Base-by-base conservation (phyloP, 2,113 vertebrate genomes). In the Ibidorhyncha struthersii region DNA sequence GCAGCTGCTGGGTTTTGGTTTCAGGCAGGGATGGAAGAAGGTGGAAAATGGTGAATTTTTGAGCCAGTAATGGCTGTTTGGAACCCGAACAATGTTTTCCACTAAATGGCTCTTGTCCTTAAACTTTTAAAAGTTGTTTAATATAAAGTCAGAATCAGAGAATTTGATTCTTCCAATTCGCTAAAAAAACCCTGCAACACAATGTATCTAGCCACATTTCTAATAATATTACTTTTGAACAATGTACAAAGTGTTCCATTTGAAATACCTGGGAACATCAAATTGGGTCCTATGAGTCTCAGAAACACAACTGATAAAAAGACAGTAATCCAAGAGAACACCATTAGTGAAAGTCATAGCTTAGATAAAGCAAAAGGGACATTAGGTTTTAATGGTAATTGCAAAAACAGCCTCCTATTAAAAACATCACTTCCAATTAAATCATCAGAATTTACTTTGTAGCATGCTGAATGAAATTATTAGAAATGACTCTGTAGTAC, bases 201-300 rank as follows among this genome's bases (percentile, higher is more conserved):
- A 20, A 14, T 23, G 25, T 79, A 69, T 87, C 27, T 32, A 9
- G 47, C 7, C 11, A 32, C 34, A 19, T 43, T 92, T 92, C 93
- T 88, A 86, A 84, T 50, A 93, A 77, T 52, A 38, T 55, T 66
- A 16, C 23, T 82, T 84, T 53, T 89, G 77, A 91, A 47, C 43
- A 30, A 65, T 32, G 88, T 12, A 90, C 63, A 1, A 10, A 3
- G 10, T 76, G 96, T 95, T 94, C 94, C 34, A 27, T 12, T 56
- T 78, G 69, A 94, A 93, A 84, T 95, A 96, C 89, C 86, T 95
- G 89, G 89, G 91, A 96, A 93, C 91, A 95, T 86, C 93, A 87
- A 95, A 96, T 87, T 91, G 93, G 43, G 70, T 65, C 72, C 76
- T 69, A 0, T 3, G 78, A 87, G 61, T 52, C 65, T 92, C 59